phyloP scores from a whole-genome alignment of 2,113 vertebrate genomes.

The Pipra filicauda region DNA sequence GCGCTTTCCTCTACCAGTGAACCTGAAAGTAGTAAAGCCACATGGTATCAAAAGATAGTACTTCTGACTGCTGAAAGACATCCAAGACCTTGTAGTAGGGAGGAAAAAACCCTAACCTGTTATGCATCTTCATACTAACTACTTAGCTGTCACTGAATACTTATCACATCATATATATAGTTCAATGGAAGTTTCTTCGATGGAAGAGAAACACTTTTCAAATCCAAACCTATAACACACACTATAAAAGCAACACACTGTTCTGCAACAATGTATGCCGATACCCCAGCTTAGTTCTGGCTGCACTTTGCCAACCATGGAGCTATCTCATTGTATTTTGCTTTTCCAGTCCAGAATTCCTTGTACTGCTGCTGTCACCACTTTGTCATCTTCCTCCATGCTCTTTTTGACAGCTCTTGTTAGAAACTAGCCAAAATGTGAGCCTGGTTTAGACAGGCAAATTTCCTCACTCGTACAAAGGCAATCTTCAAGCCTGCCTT shows the following conservation, averaged over 20 bases:
- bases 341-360: not conserved
- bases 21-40: constrained; percentile 11
- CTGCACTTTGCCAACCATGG: not conserved
- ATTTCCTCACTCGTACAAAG: not conserved
- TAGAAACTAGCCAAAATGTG: not conserved
- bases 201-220: not conserved
- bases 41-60: not conserved
- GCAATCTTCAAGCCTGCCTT: not conserved
- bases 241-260: not conserved
- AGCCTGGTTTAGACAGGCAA: not conserved
- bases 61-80: not conserved
- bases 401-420: not conserved
- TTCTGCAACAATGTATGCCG: not conserved
- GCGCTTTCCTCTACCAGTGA: not conserved
- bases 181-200: not conserved
- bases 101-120: not conserved
- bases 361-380: not conserved
- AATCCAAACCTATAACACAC: not conserved
- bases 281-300: not conserved
- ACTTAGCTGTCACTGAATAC: not conserved
- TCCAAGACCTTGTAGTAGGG: not conserved
- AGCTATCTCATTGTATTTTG: not conserved
- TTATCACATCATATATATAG: not conserved
- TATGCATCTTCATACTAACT: not conserved
- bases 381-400: not conserved